Evolutionary conservation across 2,113 vertebrate species (phyloP).

Genomic region (Percina caprodes): DNA sequence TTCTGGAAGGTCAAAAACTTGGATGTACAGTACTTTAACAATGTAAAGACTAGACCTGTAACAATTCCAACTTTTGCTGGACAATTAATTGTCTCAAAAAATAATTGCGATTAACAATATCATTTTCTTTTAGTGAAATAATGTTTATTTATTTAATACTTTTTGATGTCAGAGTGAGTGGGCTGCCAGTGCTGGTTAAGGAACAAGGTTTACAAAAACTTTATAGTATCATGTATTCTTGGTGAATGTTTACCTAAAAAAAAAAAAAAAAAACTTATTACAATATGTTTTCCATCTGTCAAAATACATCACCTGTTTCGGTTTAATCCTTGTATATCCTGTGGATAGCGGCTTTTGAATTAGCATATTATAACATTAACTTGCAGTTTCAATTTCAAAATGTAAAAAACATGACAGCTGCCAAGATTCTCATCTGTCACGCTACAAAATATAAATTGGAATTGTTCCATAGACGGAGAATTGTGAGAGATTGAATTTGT

Average conservation of each 20-base stretch:
- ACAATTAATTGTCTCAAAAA: too few relatives aligned
- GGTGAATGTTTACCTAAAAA: not conserved
- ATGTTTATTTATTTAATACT: too few relatives aligned
- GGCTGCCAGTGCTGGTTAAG: not conserved
- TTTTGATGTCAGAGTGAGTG: too few relatives aligned
- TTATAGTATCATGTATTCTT: not conserved
- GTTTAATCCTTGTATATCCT: not conserved
- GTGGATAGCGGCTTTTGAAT: not conserved
- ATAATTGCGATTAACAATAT: too few relatives aligned
- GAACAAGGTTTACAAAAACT: not conserved
- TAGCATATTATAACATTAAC: not conserved
- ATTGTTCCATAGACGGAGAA: slow-evolving; percentile 13
- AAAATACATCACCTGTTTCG: not conserved
- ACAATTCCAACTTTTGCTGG: too few relatives aligned
- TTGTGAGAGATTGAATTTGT: slow-evolving; percentile 26
- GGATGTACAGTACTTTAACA: not conserved
- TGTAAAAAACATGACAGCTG: not conserved
- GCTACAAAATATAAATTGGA: slow-evolving; percentile 32
- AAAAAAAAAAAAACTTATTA: slow-evolving; percentile 4
- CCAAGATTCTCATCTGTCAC: slow-evolving; percentile 15
- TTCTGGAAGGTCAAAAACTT: not conserved
- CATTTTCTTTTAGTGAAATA: too few relatives aligned
- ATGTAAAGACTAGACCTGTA: too few relatives aligned
- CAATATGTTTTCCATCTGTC: slow-evolving; percentile 3
- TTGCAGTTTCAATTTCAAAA: slow-evolving; percentile 30